Percentiles rank a stretch among this genome's conserved stretches.
phyloP scores from a whole-genome alignment of 2,113 vertebrate genomes.

The Erythrolamprus reginae region DNA sequence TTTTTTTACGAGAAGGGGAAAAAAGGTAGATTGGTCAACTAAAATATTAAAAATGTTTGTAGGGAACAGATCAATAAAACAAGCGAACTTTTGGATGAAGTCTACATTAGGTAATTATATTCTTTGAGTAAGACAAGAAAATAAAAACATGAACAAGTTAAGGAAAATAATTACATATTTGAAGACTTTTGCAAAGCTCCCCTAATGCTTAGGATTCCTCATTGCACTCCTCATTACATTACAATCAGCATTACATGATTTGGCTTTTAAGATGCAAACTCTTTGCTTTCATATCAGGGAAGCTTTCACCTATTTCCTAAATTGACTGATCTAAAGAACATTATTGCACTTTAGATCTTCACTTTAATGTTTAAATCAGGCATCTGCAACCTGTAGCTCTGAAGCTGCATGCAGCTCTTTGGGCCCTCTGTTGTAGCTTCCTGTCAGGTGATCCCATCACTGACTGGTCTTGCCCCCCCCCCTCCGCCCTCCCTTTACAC shows the following conservation, averaged over 20 bases:
- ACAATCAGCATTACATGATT: neutral
- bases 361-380: neutral
- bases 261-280: neutral
- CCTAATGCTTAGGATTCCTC: neutral
- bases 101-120: conserved; percentile 27
- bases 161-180: neutral
- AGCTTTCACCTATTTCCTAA: neutral
- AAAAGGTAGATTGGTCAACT: conserved; percentile 15
- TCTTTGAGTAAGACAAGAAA: conserved; percentile 10
- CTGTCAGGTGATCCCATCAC: too few relatives aligned
- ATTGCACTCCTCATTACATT: neutral
- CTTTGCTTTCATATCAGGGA: neutral
- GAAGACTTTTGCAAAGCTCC: neutral
- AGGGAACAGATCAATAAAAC: conserved; percentile 23
- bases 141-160: conserved; percentile 4
- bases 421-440: too few relatives aligned
- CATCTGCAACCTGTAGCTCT: too few relatives aligned
- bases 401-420: too few relatives aligned
- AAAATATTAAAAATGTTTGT: conserved; percentile 25
- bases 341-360: neutral
- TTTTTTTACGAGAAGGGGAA: conserved; percentile 24
- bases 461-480: too few relatives aligned
- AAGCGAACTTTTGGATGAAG: conserved; percentile 28
- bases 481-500: too few relatives aligned
- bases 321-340: neutral